Conservation (phyloP, 2,113 vertebrate species). For the Pseudorasbora parva region DNA sequence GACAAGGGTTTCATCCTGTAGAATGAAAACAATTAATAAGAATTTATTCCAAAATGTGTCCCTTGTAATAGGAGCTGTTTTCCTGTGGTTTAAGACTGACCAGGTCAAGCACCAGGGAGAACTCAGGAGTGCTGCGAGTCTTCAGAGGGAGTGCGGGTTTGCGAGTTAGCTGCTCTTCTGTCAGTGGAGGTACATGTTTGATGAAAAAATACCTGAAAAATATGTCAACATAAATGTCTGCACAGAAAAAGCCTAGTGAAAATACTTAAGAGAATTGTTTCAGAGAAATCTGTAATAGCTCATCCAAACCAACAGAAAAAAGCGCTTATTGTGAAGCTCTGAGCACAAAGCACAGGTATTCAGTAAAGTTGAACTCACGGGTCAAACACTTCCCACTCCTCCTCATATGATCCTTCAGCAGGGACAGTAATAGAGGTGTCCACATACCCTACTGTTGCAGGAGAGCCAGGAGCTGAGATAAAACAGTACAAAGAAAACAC, state of each 20-base stretch:
- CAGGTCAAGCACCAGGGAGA: conserved; percentile 95
- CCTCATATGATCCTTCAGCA: conserved; percentile 92
- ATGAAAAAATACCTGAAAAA: conserved; percentile 96
- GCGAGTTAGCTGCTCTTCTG: conserved; percentile 95
- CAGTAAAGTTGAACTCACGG: conserved; percentile 83
- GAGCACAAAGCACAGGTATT: background rate
- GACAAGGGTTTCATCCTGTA: conserved; percentile 97
- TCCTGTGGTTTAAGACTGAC: conserved; percentile 69
- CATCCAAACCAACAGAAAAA: background rate
- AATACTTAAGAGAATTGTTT: too few relatives aligned
- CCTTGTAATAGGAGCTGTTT: background rate
- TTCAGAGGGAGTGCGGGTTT: conserved; percentile 96
- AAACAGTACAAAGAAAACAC: background rate
- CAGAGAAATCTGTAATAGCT: background rate
- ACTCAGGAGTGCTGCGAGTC: conserved; percentile 97
- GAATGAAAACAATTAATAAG: background rate
- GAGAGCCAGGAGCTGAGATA: conserved; percentile 86
- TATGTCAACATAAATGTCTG: background rate
- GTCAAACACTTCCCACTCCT: conserved; percentile 99
- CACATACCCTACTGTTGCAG: conserved; percentile 87
- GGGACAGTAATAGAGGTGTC: conserved; percentile 79
- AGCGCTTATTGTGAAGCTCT: background rate
- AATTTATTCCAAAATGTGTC: background rate
- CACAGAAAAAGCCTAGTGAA: background rate
- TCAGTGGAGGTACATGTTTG: conserved; percentile 96